Percentiles rank a stretch among this genome's conserved stretches.
These are phyloP conservation scores for Semicossyphus pulcher DNA, from an alignment of 2,113 vertebrate genomes.

Conservation along the genomic window DNA sequence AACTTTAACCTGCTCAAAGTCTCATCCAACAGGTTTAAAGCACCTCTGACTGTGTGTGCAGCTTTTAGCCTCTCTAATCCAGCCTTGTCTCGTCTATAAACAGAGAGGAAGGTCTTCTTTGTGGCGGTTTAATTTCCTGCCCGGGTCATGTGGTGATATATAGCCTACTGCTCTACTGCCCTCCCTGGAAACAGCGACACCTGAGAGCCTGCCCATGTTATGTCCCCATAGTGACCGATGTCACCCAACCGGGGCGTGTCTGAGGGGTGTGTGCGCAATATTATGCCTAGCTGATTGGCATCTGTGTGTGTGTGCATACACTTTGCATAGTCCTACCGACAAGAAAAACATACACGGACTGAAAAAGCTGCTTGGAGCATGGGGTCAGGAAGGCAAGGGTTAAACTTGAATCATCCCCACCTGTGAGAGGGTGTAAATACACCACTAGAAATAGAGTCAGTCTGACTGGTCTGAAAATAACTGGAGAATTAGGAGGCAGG, in stretches of 20 bases:
- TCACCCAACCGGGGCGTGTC: slow-evolving; percentile 73
- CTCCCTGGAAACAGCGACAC: slow-evolving; percentile 71
- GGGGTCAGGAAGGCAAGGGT: slow-evolving; percentile 23
- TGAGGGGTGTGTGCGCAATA: slow-evolving; percentile 30
- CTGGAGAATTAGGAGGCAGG: slow-evolving; percentile 50
- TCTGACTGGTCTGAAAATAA: slow-evolving; percentile 68
- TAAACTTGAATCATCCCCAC: slow-evolving; percentile 65
- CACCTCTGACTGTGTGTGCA: neutral
- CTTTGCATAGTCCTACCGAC: slow-evolving; percentile 63
- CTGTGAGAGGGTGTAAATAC: slow-evolving; percentile 69
- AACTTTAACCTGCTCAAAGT: slow-evolving; percentile 36
- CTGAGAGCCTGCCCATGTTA: slow-evolving; percentile 67
- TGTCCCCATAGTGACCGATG: slow-evolving; percentile 76
- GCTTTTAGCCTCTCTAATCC: slow-evolving; percentile 29
- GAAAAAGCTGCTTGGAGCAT: slow-evolving; percentile 22
- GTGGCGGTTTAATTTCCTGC: slow-evolving; percentile 52
- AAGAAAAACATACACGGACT: slow-evolving; percentile 10
- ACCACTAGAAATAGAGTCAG: slow-evolving; percentile 65
- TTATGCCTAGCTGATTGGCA: slow-evolving; percentile 50
- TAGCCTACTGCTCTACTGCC: slow-evolving; percentile 50
- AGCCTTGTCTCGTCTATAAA: slow-evolving; percentile 50
- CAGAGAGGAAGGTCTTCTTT: slow-evolving; percentile 43
- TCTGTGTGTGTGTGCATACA: slow-evolving; percentile 43
- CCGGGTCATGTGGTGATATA: slow-evolving; percentile 51
- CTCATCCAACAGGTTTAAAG: slow-evolving; percentile 20